Conservation (phyloP, 30 jellyfish, hydroid and myxozoan species). For the Haliclystus octoradiatus region DNA sequence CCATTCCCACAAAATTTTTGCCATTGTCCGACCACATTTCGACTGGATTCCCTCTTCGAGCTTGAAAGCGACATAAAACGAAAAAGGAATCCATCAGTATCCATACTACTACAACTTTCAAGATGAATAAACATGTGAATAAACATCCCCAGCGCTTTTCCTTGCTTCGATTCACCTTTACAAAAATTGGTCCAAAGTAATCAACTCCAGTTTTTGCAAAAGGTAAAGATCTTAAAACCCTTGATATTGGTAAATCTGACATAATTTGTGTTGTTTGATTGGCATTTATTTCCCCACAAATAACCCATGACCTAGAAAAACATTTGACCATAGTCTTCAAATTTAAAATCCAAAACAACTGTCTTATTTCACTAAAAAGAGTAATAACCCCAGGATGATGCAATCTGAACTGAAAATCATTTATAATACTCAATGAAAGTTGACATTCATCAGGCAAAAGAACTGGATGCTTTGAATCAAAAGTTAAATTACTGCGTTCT, state of each 20-base stretch:
- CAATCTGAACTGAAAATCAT: no score
- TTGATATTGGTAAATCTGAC: constrained; percentile 12
- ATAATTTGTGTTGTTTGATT: constrained; percentile 4
- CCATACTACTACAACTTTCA: constrained; percentile 16
- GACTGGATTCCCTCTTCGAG: constrained; percentile 19
- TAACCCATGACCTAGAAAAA: neutral
- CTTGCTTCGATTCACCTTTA: constrained; percentile 3
- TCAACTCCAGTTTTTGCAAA: constrained; percentile 17
- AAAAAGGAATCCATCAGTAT: constrained; percentile 18
- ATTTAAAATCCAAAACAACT: constrained; percentile 5
- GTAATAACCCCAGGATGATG: no score
- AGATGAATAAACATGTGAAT: constrained; percentile 1
- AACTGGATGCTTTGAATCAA: no score
- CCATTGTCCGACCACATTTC: constrained; percentile 15
- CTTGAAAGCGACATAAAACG: constrained; percentile 9
- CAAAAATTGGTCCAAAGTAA: constrained; percentile 23
- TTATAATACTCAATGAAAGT: no score
- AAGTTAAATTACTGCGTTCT: no score
- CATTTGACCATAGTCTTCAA: neutral
- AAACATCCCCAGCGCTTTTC: constrained; percentile 37
- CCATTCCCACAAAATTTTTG: constrained; percentile 25
- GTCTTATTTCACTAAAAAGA: neutral
- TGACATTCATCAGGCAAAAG: no score
- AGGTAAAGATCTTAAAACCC: constrained; percentile 5
- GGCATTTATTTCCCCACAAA: neutral